Conservation (phyloP, 37 sponge, comb jelly and placozoan genomes). For the Theonella swinhoei region DNA sequence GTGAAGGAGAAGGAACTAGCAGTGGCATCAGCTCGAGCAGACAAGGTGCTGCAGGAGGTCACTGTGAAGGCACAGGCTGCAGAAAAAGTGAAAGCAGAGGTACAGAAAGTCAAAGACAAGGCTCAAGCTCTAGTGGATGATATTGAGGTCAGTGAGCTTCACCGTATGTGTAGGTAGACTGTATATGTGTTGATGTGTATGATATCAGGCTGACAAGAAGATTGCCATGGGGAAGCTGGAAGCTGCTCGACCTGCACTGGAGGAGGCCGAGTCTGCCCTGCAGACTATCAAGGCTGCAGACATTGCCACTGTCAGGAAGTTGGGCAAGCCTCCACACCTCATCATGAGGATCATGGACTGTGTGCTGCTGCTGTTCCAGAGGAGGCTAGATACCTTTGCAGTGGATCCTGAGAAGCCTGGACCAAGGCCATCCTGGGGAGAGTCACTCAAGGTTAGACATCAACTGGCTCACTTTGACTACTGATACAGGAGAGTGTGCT, state of each 20-base stretch:
- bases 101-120: conserved; percentile 98
- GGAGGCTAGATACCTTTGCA: conserved; percentile 68
- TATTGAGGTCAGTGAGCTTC: conserved; percentile 67
- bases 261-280: conserved; percentile 95
- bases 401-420: conserved; percentile 89
- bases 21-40: conserved; percentile 92
- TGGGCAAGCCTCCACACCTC: conserved; percentile 98
- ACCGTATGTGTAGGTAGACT: not conserved
- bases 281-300: conserved; percentile 96
- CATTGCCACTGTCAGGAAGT: conserved; percentile 94
- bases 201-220: conserved; percentile 84
- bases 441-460: conserved; percentile 80
- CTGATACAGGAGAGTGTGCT: not conserved
- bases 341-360: conserved; percentile 99
- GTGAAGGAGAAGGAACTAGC: conserved; percentile 99
- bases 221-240: conserved; percentile 88
- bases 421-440: conserved; percentile 95
- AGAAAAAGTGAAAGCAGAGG: conserved; percentile 95
- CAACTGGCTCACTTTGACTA: not conserved
- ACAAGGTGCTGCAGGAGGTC: conserved; percentile 91
- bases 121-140: conserved; percentile 97
- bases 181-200: not conserved
- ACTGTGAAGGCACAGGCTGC: conserved; percentile 96
- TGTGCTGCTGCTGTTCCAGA: conserved; percentile 87
- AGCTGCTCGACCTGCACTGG: conserved; percentile 95